These are phyloP conservation scores for Diaphora mendica DNA, from an alignment of 2,888 invertebrate species.

Conservation along the genomic window DNA sequence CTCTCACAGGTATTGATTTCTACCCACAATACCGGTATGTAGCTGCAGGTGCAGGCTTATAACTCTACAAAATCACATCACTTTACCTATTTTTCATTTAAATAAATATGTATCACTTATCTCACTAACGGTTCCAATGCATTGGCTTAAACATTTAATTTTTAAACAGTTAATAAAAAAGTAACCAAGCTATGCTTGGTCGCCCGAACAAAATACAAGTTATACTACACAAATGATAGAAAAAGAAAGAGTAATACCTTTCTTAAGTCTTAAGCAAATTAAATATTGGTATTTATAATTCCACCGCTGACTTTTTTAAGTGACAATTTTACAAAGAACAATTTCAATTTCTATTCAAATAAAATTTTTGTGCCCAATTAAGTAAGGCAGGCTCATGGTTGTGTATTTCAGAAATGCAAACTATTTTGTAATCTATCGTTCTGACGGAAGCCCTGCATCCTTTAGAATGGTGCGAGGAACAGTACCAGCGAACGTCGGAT, in stretches of 20 bases:
- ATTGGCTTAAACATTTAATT: background rate
- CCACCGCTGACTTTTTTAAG: background rate
- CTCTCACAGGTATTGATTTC: background rate
- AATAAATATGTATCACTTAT: background rate
- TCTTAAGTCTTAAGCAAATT: background rate
- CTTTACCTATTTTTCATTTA: background rate
- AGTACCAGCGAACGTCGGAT: conserved; percentile 54
- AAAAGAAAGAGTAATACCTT: background rate
- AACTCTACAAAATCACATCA: background rate
- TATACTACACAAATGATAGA: background rate
- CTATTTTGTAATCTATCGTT: conserved; percentile 49
- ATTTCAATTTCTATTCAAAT: conserved; percentile 7
- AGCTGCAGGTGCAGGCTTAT: background rate
- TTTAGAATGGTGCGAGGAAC: conserved; percentile 57
- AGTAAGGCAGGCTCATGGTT: conserved; percentile 39
- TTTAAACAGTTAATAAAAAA: background rate
- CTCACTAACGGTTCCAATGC: background rate
- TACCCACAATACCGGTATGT: background rate
- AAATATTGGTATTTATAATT: background rate
- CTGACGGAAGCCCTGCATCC: conserved; percentile 54
- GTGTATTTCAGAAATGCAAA: conserved; percentile 39
- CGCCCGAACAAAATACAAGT: background rate
- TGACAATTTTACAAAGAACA: background rate
- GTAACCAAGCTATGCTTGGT: background rate
- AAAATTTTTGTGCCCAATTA: conserved; percentile 19